These are phyloP conservation scores for Micromesistius poutassou DNA, from an alignment of 2,797 vertebrate species.

Conservation along the genomic window DNA sequence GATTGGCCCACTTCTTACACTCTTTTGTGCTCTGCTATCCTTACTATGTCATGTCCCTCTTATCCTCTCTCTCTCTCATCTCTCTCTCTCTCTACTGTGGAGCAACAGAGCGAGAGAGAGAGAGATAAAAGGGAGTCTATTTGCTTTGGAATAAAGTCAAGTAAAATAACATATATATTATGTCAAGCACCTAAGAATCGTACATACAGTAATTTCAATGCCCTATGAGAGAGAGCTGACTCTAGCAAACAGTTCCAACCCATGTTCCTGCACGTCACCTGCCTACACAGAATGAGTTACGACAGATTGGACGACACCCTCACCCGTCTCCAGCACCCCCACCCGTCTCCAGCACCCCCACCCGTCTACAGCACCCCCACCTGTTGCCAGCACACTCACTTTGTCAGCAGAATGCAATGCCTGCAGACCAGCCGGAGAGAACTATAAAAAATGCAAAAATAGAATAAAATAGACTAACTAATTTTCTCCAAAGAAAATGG, in stretches of 20 bases:
- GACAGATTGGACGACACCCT: too few species aligned
- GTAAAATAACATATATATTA: background rate
- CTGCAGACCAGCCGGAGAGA: background rate
- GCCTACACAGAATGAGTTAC: too few species aligned
- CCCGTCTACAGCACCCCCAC: background rate
- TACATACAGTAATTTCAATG: background rate
- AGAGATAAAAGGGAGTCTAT: background rate
- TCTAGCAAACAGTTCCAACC: background rate
- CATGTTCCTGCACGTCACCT: background rate
- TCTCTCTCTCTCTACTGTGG: background rate
- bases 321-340: too few species aligned
- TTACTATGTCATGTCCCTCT: conserved; percentile 30
- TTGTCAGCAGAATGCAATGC: background rate
- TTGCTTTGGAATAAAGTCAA: background rate
- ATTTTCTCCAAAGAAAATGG: too few species aligned
- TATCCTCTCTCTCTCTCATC: conserved; percentile 15
- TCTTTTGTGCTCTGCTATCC: background rate
- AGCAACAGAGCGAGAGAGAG: background rate
- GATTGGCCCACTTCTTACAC: conserved; percentile 43
- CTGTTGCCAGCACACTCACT: background rate
- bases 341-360: too few species aligned
- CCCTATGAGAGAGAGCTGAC: background rate
- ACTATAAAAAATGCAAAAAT: background rate
- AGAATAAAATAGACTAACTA: too few species aligned
- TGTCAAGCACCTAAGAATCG: background rate